Percentiles rank a stretch among this genome's conserved stretches.
phyloP scores from a whole-genome alignment of 1,140 invertebrate genomes.

The Apis mellifera region DNA sequence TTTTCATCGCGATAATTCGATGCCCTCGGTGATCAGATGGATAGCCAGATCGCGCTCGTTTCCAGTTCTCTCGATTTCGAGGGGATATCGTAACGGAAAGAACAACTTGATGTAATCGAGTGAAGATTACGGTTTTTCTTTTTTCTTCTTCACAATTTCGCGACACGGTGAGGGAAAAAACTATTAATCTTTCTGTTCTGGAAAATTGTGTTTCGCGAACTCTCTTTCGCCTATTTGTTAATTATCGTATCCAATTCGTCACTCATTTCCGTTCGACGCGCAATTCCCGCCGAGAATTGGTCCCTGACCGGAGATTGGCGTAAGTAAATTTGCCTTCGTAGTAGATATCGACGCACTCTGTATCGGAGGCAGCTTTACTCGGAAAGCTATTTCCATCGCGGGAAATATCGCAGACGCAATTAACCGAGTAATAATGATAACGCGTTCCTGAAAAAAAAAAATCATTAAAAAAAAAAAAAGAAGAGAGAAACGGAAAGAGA shows the following conservation, averaged over 20 bases:
- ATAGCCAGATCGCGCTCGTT: no score
- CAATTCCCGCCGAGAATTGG: conserved; percentile 15
- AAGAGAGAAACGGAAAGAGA: no score
- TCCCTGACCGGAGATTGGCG: conserved; percentile 54
- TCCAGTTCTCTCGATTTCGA: background rate
- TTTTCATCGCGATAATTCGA: no score
- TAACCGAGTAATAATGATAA: background rate
- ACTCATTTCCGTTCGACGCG: conserved; percentile 43
- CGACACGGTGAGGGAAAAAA: background rate
- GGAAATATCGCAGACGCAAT: conserved; percentile 14
- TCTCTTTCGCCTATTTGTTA: conserved; percentile 12
- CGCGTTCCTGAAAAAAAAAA: background rate
- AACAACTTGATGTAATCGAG: background rate
- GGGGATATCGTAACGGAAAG: background rate
- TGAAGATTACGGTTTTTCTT: background rate
- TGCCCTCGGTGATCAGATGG: no score
- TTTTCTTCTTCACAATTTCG: background rate
- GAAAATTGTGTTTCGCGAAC: background rate
- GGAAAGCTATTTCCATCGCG: background rate
- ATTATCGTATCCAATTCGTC: conserved; percentile 55
- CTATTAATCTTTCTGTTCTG: background rate
- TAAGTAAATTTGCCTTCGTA: conserved; percentile 51
- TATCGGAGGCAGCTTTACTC: background rate
- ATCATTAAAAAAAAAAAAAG: background rate
- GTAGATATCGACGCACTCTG: conserved; percentile 25